These are phyloP conservation scores for Pithys albifrons DNA, from an alignment of 2,113 vertebrate species.

Conservation along the genomic window DNA sequence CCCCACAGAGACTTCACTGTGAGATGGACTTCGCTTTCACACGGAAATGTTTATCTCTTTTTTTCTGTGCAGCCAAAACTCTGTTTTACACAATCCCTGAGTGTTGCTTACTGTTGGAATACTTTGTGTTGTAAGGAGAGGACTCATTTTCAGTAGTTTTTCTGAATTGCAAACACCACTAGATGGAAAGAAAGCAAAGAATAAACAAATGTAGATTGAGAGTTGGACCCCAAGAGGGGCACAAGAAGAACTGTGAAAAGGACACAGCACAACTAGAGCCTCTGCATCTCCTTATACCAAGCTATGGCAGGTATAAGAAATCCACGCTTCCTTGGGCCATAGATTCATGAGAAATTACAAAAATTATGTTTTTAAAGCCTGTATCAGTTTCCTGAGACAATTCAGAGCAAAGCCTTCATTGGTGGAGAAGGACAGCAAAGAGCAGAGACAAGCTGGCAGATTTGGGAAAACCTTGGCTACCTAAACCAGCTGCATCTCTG, in stretches of 20 bases:
- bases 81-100: not conserved
- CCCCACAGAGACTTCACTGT: accelerated
- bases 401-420: not conserved
- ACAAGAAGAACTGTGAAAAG: not conserved
- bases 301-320: not conserved
- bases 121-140: not conserved
- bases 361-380: not conserved
- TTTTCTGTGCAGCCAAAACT: not conserved
- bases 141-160: not conserved
- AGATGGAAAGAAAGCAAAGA: not conserved
- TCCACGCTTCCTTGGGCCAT: not conserved
- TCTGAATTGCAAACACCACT: not conserved
- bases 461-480: not conserved
- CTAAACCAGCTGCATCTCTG: not conserved
- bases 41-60: not conserved
- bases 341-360: not conserved
- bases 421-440: not conserved
- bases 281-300: not conserved
- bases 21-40: not conserved
- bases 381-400: not conserved
- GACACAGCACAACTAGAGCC: not conserved
- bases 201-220: not conserved
- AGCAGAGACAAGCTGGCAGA: not conserved
- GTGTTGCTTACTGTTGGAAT: not conserved
- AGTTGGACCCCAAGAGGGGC: not conserved